Percentiles rank a stretch among this genome's conserved stretches.
Conservation (phyloP, 1,140 invertebrate species). For the Tribolium castaneum region DNA sequence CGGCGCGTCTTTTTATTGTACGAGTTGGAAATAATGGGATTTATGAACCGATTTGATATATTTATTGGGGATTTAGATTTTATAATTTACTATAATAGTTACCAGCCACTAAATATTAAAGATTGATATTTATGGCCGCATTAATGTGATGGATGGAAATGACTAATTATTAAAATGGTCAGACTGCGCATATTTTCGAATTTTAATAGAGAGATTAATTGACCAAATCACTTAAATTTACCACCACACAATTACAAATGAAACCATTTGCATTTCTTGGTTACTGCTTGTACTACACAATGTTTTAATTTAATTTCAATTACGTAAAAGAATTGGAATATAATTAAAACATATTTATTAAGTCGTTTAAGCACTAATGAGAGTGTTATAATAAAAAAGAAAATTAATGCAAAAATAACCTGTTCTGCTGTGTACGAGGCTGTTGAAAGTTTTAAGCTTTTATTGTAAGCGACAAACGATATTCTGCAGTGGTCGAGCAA, state of each 20-base stretch:
- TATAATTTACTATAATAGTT: constrained; percentile 57
- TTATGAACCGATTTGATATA: constrained; percentile 58
- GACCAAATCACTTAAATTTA: constrained; percentile 6
- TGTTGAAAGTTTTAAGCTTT: constrained; percentile 23
- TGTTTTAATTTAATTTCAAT: constrained; percentile 11
- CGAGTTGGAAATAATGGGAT: constrained; percentile 54
- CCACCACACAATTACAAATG: neutral
- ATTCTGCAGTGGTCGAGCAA: neutral
- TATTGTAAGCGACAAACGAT: neutral
- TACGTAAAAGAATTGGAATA: neutral
- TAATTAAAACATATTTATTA: constrained; percentile 29
- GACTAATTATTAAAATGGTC: constrained; percentile 44
- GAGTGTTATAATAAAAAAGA: constrained; percentile 30
- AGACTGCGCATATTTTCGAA: neutral
- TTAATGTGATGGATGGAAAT: constrained; percentile 49
- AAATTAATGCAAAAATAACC: constrained; percentile 33
- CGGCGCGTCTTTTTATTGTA: constrained; percentile 53
- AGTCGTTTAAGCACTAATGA: constrained; percentile 20
- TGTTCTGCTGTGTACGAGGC: neutral
- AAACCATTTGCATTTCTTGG: neutral
- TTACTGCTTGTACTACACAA: neutral
- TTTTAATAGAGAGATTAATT: constrained; percentile 18
- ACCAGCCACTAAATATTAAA: constrained; percentile 53
- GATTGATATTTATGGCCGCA: constrained; percentile 54
- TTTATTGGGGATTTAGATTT: constrained; percentile 56